These are phyloP conservation scores for Pipistrellus pipistrellus DNA, from an alignment of 2,797 vertebrate species.

Conservation along the genomic window DNA sequence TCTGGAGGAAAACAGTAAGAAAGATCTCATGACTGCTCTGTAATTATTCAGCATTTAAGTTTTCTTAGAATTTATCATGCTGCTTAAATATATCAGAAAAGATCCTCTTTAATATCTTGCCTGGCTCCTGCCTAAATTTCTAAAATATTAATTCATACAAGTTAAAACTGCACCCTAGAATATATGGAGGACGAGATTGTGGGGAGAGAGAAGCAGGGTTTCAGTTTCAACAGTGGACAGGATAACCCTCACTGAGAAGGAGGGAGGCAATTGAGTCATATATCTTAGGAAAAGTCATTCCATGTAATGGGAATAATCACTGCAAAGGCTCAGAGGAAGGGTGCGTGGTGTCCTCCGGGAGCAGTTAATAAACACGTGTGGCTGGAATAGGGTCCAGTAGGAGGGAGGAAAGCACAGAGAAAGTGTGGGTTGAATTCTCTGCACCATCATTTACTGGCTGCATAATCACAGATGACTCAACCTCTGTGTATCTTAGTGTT, in stretches of 20 bases:
- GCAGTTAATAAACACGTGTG: background rate
- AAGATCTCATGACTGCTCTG: background rate
- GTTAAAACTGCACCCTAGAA: background rate
- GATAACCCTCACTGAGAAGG: background rate
- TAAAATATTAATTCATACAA: background rate
- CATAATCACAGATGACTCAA: background rate
- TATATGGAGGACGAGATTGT: background rate
- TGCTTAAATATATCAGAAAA: background rate
- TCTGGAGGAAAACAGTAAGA: background rate
- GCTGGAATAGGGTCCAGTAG: background rate
- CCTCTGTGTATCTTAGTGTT: background rate
- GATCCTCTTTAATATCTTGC: background rate
- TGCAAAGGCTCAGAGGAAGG: background rate
- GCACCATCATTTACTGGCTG: background rate
- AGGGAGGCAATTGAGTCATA: background rate
- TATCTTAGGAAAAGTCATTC: background rate
- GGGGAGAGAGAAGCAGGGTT: background rate
- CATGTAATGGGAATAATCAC: background rate
- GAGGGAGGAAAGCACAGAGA: background rate
- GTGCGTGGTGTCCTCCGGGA: background rate
- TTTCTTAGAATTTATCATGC: background rate
- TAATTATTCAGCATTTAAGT: background rate
- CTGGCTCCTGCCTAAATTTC: background rate
- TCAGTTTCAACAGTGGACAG: background rate
- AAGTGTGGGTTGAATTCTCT: background rate